phyloP scores from a whole-genome alignment of 2,797 vertebrate genomes.

The Brachymystax lenok region DNA sequence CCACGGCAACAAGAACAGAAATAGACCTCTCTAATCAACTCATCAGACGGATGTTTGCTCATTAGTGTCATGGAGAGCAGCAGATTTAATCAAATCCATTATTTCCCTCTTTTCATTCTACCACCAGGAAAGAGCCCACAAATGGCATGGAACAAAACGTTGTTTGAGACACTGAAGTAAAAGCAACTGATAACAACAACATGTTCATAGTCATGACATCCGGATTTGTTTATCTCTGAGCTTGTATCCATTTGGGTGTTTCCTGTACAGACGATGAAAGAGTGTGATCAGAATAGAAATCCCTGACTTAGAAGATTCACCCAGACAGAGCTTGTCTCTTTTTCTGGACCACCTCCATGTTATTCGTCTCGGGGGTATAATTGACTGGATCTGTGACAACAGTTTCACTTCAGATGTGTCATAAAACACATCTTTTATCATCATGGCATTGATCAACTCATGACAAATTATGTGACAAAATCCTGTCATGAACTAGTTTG shows the following conservation, averaged over 20 bases:
- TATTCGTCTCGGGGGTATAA: not conserved
- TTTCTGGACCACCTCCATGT: not conserved
- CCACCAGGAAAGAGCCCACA: too few relatives aligned
- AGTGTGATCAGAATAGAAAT: not conserved
- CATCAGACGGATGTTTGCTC: not conserved
- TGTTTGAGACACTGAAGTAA: not conserved
- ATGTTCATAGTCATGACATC: not conserved
- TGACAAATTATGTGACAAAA: not conserved
- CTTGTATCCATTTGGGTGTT: not conserved
- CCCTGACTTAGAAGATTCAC: not conserved
- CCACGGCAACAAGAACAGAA: not conserved
- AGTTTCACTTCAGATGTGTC: not conserved
- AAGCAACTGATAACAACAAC: not conserved
- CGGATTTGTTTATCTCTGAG: not conserved
- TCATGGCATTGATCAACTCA: not conserved
- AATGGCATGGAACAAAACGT: not conserved
- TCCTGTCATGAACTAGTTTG: not conserved
- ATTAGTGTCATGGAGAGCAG: not conserved
- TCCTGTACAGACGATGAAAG: not conserved
- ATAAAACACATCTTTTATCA: not conserved
- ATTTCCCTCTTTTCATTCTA: too few relatives aligned
- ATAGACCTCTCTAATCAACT: not conserved
- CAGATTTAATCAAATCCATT: not conserved
- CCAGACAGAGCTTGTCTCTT: not conserved
- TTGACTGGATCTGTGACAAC: not conserved